Conservation (phyloP, 2,888 invertebrate species). For the Pseudolycoriella hygida region DNA sequence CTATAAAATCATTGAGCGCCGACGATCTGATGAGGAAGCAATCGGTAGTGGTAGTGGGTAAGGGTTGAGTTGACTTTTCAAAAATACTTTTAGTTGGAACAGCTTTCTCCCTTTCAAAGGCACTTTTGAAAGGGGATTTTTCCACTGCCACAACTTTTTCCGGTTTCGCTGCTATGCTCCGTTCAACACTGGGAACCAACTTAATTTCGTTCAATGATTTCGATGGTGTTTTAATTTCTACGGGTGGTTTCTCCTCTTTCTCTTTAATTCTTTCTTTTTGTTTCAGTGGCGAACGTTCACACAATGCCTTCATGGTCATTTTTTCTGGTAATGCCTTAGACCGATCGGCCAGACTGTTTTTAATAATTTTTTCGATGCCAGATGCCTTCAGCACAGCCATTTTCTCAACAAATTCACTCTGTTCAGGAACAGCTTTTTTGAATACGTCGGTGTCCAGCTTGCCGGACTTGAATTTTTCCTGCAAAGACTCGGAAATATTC, state of each 20-base stretch:
- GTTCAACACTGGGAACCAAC: background rate
- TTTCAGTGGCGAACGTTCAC: conserved; percentile 2
- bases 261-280: background rate
- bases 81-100: background rate
- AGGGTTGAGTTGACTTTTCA: background rate
- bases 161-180: background rate
- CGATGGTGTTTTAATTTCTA: background rate
- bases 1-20: too few relatives aligned
- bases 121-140: background rate
- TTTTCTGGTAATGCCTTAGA: conserved; percentile 11
- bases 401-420: conserved; percentile 11
- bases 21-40: too few relatives aligned
- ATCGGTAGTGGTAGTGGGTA: too few relatives aligned
- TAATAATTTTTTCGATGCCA: conserved; percentile 20
- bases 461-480: conserved; percentile 19
- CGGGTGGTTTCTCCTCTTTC: background rate
- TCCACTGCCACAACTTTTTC: background rate
- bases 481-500: conserved; percentile 20
- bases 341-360: conserved; percentile 16
- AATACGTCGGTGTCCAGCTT: conserved; percentile 11
- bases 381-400: conserved; percentile 13
- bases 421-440: background rate
- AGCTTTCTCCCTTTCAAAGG: too few relatives aligned
- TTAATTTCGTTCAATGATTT: background rate
- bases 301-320: conserved; percentile 3